Percentiles rank a stretch among this genome's conserved stretches.
phyloP scores from a whole-genome alignment of 2,888 invertebrate genomes.

The Ormia ochracea region DNA sequence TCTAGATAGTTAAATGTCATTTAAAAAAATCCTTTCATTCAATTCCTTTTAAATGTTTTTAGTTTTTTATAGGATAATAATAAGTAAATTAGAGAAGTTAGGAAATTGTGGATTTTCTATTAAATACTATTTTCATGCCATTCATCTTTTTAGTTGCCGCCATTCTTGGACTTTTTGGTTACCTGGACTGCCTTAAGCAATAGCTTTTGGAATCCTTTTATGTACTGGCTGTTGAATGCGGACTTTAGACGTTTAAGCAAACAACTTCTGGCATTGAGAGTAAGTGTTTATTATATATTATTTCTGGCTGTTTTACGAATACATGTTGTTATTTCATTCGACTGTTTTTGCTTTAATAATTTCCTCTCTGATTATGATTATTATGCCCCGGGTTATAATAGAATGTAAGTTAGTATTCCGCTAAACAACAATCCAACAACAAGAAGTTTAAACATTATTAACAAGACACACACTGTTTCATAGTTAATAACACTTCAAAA shows the following conservation, averaged over 20 bases:
- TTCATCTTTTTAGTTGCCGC: slow-evolving; percentile 81
- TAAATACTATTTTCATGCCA: background rate
- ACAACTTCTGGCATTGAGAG: slow-evolving; percentile 86
- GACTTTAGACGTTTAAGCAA: slow-evolving; percentile 89
- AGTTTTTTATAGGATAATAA: no score
- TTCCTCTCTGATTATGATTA: slow-evolving; percentile 49
- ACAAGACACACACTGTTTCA: slow-evolving; percentile 7
- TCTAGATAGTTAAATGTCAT: no score
- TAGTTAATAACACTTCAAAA: background rate
- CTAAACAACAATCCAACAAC: background rate
- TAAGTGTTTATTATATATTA: slow-evolving; percentile 75
- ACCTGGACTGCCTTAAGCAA: slow-evolving; percentile 92
- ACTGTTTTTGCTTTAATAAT: slow-evolving; percentile 29
- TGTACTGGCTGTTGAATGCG: slow-evolving; percentile 91
- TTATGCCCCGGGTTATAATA: slow-evolving; percentile 31
- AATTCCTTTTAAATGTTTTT: no score
- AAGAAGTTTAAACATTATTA: slow-evolving; percentile 18
- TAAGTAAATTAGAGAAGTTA: background rate
- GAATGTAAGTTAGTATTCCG: background rate
- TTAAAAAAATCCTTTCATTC: no score
- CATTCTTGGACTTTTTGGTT: slow-evolving; percentile 88
- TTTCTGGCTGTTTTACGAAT: background rate
- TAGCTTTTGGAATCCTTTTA: slow-evolving; percentile 93
- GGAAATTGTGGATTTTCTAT: background rate
- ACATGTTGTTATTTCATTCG: background rate